Evolutionary conservation across 2,113 vertebrate genomes (phyloP).

Genomic region (Uropsilus gracilis): DNA sequence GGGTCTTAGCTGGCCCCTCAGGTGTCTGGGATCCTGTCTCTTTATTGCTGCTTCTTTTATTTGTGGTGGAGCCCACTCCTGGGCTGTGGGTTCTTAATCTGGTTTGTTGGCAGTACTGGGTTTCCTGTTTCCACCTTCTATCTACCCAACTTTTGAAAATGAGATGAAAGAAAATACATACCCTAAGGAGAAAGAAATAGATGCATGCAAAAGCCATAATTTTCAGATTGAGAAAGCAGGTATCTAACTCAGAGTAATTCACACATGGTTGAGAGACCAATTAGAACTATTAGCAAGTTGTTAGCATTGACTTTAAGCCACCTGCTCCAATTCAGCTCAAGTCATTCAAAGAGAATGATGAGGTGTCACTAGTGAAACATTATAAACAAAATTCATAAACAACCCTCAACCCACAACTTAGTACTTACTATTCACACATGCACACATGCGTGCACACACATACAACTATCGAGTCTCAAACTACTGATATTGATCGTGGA

Average conservation of each 20-base stretch:
- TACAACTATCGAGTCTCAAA: not conserved
- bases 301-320: slow-evolving; percentile 44
- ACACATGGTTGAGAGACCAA: slow-evolving; percentile 39
- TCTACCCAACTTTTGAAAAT: not conserved
- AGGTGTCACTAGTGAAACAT: not conserved
- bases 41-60: not conserved
- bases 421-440: no score
- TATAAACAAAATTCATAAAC: slow-evolving; percentile 18
- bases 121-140: not conserved
- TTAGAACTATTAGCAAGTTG: slow-evolving; percentile 59
- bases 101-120: not conserved
- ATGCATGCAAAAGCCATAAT: not conserved
- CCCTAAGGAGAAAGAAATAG: slow-evolving; percentile 31
- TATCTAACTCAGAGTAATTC: slow-evolving; percentile 61
- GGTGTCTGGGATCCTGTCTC: not conserved
- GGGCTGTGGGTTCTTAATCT: not conserved
- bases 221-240: slow-evolving; percentile 27
- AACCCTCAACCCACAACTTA: not conserved
- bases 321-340: not conserved
- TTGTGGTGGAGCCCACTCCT: not conserved
- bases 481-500: not conserved
- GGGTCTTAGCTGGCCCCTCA: no score
- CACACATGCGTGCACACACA: not conserved
- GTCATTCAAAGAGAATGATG: not conserved
- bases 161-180: slow-evolving; percentile 59